A percentile compares a stretch with the other conserved stretches of the same genome.
Conservation (phyloP, 2,888 invertebrate species). For the Belgica antarctica region DNA sequence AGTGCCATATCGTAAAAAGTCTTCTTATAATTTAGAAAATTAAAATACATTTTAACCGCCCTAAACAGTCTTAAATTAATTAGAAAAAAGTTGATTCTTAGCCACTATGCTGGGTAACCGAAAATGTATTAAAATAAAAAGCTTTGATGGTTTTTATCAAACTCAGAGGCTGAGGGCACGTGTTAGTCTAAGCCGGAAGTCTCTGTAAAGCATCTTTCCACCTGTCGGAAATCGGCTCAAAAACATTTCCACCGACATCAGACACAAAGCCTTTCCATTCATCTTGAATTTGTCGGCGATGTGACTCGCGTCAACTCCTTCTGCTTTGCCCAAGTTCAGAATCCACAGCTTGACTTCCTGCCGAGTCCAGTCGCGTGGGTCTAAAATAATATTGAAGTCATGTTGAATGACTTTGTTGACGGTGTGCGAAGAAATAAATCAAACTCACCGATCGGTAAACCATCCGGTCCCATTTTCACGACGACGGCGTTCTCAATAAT, state of each 20-base stretch:
- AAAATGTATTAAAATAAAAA: neutral
- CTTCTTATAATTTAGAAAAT: conserved; percentile 1
- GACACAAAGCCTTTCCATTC: conserved; percentile 77
- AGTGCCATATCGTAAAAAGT: neutral
- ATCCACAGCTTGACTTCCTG: conserved; percentile 69
- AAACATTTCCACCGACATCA: conserved; percentile 77
- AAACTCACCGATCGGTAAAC: conserved; percentile 48
- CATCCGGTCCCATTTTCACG: conserved; percentile 49
- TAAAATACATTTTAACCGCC: neutral
- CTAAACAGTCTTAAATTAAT: conserved; percentile 31
- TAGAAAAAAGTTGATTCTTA: neutral
- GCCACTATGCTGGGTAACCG: conserved; percentile 9
- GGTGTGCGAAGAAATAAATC: too few relatives aligned
- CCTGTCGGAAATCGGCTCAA: conserved; percentile 66
- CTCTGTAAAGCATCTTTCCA: conserved; percentile 68
- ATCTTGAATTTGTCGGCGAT: conserved; percentile 64
- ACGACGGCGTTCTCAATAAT: conserved; percentile 45
- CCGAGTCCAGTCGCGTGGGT: conserved; percentile 70
- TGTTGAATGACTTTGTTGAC: conserved; percentile 34
- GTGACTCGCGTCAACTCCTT: conserved; percentile 54
- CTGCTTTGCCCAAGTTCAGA: conserved; percentile 59
- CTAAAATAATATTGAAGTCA: conserved; percentile 56
- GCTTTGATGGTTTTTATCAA: too few relatives aligned
- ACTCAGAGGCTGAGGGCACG: conserved; percentile 64
- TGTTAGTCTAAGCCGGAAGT: conserved; percentile 67